phyloP scores from a whole-genome alignment of 2,113 vertebrate species.

The Arenaria interpres region DNA sequence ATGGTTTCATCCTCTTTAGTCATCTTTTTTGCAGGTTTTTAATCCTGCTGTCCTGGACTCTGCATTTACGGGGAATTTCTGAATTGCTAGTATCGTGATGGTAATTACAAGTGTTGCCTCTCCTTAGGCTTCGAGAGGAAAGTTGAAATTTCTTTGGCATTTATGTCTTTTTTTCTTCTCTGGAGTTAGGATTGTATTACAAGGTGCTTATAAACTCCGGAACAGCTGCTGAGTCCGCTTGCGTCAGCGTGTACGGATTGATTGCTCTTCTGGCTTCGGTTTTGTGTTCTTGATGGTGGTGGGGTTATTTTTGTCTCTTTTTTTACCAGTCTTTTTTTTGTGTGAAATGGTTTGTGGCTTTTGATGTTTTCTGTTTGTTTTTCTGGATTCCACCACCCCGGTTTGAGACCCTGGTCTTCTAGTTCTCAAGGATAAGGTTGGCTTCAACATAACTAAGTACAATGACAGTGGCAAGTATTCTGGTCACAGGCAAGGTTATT shows the following conservation, averaged over 20 bases:
- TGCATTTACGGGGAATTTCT: not conserved
- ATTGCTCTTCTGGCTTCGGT: not conserved
- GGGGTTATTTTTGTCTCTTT: too few species aligned
- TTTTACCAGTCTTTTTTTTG: not conserved
- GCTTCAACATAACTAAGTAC: not conserved
- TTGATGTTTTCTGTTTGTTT: not conserved
- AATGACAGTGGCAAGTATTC: not conserved
- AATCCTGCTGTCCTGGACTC: not conserved
- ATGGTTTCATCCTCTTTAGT: not conserved
- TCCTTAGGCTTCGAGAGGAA: not conserved
- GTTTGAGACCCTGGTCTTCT: not conserved
- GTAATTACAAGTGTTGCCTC: not conserved
- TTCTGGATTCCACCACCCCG: not conserved
- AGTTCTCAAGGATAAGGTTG: not conserved
- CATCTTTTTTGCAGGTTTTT: not conserved
- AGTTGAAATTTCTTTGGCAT: not conserved
- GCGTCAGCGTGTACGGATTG: accelerated
- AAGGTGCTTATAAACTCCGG: not conserved
- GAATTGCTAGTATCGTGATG: not conserved
- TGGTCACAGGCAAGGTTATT: not conserved
- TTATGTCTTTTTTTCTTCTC: not conserved
- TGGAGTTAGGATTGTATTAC: not conserved
- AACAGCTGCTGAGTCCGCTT: not conserved
- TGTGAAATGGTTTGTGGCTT: not conserved
- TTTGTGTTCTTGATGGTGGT: not conserved